These are phyloP conservation scores for Ectemnius lituratus DNA, from an alignment of 2,888 invertebrate genomes.

Conservation along the genomic window DNA sequence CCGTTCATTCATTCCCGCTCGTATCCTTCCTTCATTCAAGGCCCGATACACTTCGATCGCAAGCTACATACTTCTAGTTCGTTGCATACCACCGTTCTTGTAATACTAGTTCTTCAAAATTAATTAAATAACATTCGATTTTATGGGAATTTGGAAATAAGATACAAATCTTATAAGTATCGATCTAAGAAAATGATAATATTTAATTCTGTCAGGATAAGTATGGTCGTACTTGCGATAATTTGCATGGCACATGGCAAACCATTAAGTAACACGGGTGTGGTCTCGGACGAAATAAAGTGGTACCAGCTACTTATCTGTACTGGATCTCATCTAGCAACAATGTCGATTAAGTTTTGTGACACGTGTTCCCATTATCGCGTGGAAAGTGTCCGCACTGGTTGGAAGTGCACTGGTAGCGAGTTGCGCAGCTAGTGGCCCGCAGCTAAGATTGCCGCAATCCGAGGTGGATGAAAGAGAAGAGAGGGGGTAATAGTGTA, in stretches of 20 bases:
- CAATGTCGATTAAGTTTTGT: constrained; percentile 42
- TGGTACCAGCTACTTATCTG: too few species aligned
- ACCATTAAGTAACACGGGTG: too few species aligned
- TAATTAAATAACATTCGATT: too few species aligned
- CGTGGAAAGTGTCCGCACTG: constrained; percentile 33
- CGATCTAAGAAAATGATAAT: too few species aligned
- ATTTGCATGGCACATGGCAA: too few species aligned
- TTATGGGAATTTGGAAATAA: too few species aligned
- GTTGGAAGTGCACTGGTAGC: constrained; percentile 31
- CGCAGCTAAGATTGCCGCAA: constrained; percentile 46
- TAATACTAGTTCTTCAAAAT: too few species aligned
- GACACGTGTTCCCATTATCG: constrained; percentile 40
- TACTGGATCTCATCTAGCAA: constrained; percentile 23
- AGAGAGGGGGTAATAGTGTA: constrained; percentile 13
- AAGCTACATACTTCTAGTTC: constrained; percentile 12
- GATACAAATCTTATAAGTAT: too few species aligned
- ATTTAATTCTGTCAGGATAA: too few species aligned
- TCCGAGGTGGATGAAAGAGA: constrained; percentile 20
- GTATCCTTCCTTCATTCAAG: constrained; percentile 68
- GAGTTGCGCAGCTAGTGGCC: constrained; percentile 46
- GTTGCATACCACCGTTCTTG: too few species aligned
- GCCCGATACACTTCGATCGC: constrained; percentile 64
- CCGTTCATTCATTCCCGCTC: constrained; percentile 63
- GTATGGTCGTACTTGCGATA: too few species aligned
- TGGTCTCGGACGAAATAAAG: too few species aligned